Conservation (phyloP, 1,140 invertebrate genomes). For the Ptiloglossa arizonensis region DNA sequence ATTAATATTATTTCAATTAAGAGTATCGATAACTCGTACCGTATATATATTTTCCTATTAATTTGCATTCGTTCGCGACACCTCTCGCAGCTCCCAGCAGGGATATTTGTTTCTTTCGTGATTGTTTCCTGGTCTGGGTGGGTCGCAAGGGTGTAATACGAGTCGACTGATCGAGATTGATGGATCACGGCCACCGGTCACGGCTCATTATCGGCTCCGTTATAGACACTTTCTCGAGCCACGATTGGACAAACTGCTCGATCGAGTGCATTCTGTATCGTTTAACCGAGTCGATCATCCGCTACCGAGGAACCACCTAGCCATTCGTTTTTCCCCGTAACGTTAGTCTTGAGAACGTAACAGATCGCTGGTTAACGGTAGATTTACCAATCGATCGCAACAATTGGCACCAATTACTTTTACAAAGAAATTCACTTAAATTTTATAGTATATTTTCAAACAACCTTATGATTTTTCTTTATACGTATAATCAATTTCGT, state of each 20-base stretch:
- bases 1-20: too few species aligned
- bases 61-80: too few species aligned
- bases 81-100: too few species aligned
- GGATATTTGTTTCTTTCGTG: slow-evolving; percentile 23
- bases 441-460: too few species aligned
- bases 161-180: slow-evolving; percentile 66
- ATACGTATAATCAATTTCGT: too few species aligned
- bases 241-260: slow-evolving; percentile 66
- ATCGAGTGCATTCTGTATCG: slow-evolving; percentile 58
- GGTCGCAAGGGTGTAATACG: slow-evolving; percentile 40
- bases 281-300: slow-evolving; percentile 59
- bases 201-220: slow-evolving; percentile 73
- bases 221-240: slow-evolving; percentile 71
- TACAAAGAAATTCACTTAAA: too few species aligned
- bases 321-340: not conserved
- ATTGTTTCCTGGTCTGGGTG: slow-evolving; percentile 66
- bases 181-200: slow-evolving; percentile 63
- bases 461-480: too few species aligned
- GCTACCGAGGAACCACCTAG: not conserved
- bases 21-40: too few species aligned
- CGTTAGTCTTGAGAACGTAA: not conserved
- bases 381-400: too few species aligned
- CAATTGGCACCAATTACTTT: too few species aligned
- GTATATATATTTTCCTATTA: too few species aligned
- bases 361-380: slow-evolving; percentile 16